Evolutionary conservation across 2,113 vertebrate genomes (phyloP).

Genomic region (Columba janthina): DNA sequence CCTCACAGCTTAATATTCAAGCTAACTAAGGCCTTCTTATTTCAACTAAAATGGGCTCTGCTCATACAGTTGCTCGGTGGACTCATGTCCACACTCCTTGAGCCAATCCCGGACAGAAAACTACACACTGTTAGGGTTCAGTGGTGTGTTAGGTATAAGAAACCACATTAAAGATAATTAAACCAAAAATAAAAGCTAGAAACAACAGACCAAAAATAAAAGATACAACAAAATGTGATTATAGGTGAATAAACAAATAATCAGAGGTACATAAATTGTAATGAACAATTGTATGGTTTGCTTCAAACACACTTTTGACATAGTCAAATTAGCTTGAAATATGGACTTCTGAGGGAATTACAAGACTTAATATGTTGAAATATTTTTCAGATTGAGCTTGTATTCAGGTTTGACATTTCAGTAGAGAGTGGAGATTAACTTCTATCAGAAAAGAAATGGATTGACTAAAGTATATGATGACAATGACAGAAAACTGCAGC

Average conservation of each 20-base stretch:
- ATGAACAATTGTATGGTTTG: neutral
- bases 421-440: neutral
- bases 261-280: neutral
- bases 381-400: neutral
- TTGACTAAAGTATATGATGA: neutral
- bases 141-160: neutral
- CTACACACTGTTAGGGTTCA: neutral
- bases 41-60: no score
- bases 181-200: constrained; percentile 1
- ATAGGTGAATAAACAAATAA: neutral
- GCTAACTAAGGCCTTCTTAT: no score
- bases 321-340: neutral
- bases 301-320: neutral
- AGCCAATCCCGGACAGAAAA: no score
- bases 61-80: no score
- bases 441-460: neutral
- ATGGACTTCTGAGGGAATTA: neutral
- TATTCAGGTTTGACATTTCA: neutral
- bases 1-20: no score
- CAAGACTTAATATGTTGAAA: neutral
- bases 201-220: neutral
- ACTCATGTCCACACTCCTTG: no score
- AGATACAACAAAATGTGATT: neutral
- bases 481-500: neutral
- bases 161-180: neutral